phyloP scores from a whole-genome alignment of 1,140 invertebrate species.

The Leptopilina clavipes region DNA sequence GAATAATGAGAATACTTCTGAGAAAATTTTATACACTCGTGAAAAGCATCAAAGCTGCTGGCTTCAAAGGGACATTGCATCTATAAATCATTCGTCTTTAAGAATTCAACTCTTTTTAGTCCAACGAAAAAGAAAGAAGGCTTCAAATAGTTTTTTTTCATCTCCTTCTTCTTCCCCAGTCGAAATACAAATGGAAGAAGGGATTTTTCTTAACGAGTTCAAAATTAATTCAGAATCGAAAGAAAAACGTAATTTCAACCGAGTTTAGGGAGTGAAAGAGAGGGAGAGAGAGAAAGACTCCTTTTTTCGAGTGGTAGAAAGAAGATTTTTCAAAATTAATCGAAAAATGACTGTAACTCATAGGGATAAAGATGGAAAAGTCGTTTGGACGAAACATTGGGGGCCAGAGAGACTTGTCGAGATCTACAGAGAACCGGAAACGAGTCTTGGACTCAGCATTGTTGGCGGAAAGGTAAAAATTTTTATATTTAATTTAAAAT shows the following conservation, averaged over 20 bases:
- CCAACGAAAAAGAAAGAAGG: not conserved
- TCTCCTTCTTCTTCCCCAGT: not conserved
- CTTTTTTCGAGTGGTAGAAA: not conserved
- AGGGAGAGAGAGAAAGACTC: not conserved
- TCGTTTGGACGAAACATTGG: constrained; percentile 87
- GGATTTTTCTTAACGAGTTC: constrained; percentile 7
- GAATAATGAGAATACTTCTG: constrained; percentile 24
- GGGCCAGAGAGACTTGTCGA: constrained; percentile 86
- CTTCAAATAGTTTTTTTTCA: not conserved
- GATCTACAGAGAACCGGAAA: constrained; percentile 82
- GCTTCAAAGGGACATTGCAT: constrained; percentile 19
- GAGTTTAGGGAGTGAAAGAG: not conserved
- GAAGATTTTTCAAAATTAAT: constrained; percentile 13
- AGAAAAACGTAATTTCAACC: not conserved
- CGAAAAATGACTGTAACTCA: constrained; percentile 74
- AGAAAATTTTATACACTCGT: not conserved
- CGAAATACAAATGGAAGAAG: constrained; percentile 15
- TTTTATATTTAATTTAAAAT: constrained; percentile 9
- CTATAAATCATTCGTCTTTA: constrained; percentile 11
- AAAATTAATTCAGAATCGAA: not conserved
- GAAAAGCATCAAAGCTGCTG: constrained; percentile 9
- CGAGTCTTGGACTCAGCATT: constrained; percentile 95
- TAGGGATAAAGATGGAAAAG: constrained; percentile 67
- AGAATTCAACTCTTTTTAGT: not conserved
- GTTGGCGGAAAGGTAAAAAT: constrained; percentile 91